Base-by-base conservation (phyloP, 2,888 invertebrate genomes). In the Sarcophaga subvicina region DNA sequence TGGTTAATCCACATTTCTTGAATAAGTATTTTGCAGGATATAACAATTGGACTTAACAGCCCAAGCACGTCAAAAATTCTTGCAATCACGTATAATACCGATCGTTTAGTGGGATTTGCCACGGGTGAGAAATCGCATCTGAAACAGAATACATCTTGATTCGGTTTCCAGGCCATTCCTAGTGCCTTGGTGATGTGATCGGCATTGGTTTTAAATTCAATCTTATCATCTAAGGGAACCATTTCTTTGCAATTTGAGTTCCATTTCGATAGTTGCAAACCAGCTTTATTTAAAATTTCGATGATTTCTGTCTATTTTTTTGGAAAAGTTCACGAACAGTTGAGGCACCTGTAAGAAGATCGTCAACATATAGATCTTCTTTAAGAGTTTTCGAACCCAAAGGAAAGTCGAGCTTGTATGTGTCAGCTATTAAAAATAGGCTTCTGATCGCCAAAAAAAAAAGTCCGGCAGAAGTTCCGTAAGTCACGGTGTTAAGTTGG, bases 31-130 rank as follows among this genome's bases (percentile, higher is more conserved):
- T 37, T 37, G 2, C 37, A 71, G 0, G 45, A 72, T 45, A 37
- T 37, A 3, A 72, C 60, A 20, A 60, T 60, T 11, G 60, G 72
- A 20, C 60, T 60, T 72, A 72, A 59, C 8, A 71, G 3, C 20
- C 62, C 75, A 17, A 75, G 45, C 0, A 49, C 73, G 60, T 86
- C 87, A 27, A 84, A 88, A 37, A 88, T 83, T 62, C 71, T 71
- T 8, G 86, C 73, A 25, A 78, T 37, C 25, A 59, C 27, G 37
- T 79, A 71, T 12, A 83, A 59, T 3, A 81, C 54, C 2, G 78
- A 59, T 59, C 76, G 14, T 49, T 80, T 83, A 25, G 80, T 78
- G 12, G 25, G 73, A 20, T 27, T 70, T 17, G 72, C 59, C 12
- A 80, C 47, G 12, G 12, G 71, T 75, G 84, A 69, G 20, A 86